Base-by-base conservation (phyloP, 1,140 invertebrate species). In the Drosophila hydei region DNA sequence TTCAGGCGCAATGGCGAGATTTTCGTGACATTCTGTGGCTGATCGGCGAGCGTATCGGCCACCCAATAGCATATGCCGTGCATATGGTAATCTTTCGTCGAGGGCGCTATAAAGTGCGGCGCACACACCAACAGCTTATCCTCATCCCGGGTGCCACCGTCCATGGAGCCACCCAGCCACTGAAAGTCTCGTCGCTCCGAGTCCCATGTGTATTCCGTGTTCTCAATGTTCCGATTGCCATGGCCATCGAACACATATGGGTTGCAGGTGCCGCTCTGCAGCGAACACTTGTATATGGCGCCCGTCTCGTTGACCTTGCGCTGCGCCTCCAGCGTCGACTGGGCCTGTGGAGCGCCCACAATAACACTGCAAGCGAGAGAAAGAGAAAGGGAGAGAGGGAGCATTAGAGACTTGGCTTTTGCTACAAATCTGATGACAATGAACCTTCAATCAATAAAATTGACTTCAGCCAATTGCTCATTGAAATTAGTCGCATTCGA, bases 31-130 rank as follows among this genome's bases (percentile, higher is more conserved):
- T 79, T 63, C 5, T 52, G 52, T 0, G 91, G 91, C 16, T 67
- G 61, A n/a, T 80, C 72, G 11, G 50, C 33, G 5, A 90, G 23
- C 0, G 91, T 92, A 45, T 91, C 62, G 0, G 78, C n/a, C 4
- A 90, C 83, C 76, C 90, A 91, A 23, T 93, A 93, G 64, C 93
- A 93, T 19, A 92, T 87, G 1, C 93, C 93, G 52, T 92, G 91
- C 90, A 93, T 81, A 16, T 91, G 71, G 23, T 91, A 89, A 33
- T 92, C 90, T 19, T 52, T 68, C 0, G 27, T 8, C 0, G 61
- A 52, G 5, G 91, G 85, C 1, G 91, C 71, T 8, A 89, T 71
- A 8, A 89, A 79, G 3, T 90, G 52, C 1, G 91, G 91, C 0
- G 91, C 91, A 48, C 91, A 92, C 0, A 92, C 91, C 5, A 92